A percentile compares a stretch with the other conserved stretches of the same genome.
Conservation (phyloP, 2,113 vertebrate genomes). For the Todiramphus chloris region DNA sequence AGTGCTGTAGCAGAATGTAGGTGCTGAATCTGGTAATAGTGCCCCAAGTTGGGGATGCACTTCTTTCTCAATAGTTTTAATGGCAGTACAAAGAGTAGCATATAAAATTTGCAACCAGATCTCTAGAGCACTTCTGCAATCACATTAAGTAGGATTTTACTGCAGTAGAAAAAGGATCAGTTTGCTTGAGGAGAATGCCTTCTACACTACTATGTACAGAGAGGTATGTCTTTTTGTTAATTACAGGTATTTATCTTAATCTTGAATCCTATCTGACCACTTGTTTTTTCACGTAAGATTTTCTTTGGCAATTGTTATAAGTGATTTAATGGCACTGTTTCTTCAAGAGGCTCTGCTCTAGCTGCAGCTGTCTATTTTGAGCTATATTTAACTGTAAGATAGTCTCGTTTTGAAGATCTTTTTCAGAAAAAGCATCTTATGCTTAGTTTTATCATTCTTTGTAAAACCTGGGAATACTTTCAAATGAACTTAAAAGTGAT, state of each 20-base stretch:
- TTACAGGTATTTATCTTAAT: background rate
- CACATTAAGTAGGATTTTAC: background rate
- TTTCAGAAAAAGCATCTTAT: background rate
- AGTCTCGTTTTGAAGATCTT: background rate
- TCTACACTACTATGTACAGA: background rate
- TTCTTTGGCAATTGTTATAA: background rate
- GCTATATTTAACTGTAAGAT: background rate
- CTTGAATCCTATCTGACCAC: background rate
- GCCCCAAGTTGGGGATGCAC: background rate
- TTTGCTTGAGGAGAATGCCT: background rate
- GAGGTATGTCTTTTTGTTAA: background rate
- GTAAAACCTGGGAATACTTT: slow-evolving; percentile 3
- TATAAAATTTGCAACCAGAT: rapidly evolving
- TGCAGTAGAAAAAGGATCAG: background rate
- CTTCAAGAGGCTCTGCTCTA: background rate
- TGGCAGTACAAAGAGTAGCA: background rate
- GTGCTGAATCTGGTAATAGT: background rate
- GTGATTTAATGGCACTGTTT: background rate
- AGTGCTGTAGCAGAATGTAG: background rate
- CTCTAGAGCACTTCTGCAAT: background rate
- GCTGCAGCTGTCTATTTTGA: background rate
- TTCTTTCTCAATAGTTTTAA: background rate
- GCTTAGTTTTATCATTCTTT: background rate
- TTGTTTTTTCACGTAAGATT: background rate
- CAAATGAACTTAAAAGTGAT: background rate